Conservation (phyloP, 2,113 vertebrate species). For the Eulemur macaco region DNA sequence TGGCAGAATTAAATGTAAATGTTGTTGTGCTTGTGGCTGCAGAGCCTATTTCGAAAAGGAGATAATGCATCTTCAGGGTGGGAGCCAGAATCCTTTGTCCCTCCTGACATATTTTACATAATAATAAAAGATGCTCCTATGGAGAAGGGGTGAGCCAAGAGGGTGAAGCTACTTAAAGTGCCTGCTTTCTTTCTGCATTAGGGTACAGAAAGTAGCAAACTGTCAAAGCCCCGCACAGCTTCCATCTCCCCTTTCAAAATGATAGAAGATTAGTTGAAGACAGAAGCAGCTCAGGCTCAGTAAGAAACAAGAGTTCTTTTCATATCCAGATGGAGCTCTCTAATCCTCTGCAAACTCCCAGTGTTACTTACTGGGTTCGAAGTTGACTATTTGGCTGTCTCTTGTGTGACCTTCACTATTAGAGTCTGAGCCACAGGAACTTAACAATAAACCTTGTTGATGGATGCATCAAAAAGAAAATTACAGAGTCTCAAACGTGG, state of each 20-base stretch:
- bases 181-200: not conserved
- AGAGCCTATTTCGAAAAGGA: slow-evolving; percentile 25
- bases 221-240: not conserved
- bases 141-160: not conserved
- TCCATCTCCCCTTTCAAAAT: not conserved
- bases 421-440: not conserved
- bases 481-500: not conserved
- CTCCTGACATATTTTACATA: not conserved
- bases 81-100: not conserved
- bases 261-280: not conserved
- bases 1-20: not conserved
- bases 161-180: not conserved
- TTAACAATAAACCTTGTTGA: not conserved
- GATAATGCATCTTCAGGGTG: not conserved
- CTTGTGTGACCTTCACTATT: not conserved
- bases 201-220: not conserved
- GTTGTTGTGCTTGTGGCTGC: not conserved
- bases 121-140: not conserved
- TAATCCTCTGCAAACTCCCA: not conserved
- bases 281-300: not conserved
- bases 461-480: not conserved
- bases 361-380: not conserved
- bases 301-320: not conserved
- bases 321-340: not conserved
- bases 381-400: not conserved